Evolutionary conservation across 2,888 invertebrate genomes (phyloP).

Genomic region (Mystacides longicornis): DNA sequence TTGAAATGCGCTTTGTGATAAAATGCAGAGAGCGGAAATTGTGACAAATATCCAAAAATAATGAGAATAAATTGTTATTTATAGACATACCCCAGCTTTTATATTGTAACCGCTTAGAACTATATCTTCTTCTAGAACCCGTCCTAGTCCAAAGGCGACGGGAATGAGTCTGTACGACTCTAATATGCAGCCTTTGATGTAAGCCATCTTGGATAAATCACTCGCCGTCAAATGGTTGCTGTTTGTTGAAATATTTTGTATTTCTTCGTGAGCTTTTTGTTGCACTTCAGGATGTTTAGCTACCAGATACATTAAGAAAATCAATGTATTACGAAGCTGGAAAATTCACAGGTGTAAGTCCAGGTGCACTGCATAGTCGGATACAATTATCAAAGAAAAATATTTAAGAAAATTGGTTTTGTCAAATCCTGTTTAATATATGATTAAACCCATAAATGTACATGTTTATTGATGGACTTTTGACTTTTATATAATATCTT

Average conservation of each 20-base stretch:
- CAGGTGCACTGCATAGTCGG: too few species aligned
- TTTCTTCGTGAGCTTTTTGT: conserved; percentile 57
- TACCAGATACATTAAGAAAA: conserved; percentile 69
- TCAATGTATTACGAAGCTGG: conserved; percentile 72
- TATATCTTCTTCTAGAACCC: conserved; percentile 66
- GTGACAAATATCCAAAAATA: not conserved
- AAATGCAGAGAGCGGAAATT: too few species aligned
- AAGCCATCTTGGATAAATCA: conserved; percentile 58
- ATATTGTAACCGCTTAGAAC: conserved; percentile 62
- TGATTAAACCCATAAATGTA: too few species aligned
- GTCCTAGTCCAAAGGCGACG: conserved; percentile 71
- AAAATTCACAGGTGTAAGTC: too few species aligned
- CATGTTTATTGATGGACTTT: too few species aligned
- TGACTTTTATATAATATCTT: too few species aligned
- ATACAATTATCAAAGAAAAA: too few species aligned
- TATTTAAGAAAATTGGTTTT: too few species aligned
- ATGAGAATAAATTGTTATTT: not conserved
- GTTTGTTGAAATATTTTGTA: conserved; percentile 45
- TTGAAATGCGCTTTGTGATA: too few species aligned
- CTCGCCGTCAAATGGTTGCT: conserved; percentile 51
- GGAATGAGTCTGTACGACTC: conserved; percentile 71
- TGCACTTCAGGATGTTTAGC: conserved; percentile 62
- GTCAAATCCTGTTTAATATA: too few species aligned
- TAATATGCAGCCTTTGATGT: conserved; percentile 68
- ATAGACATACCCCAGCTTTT: conserved; percentile 62